A percentile compares a stretch with the other conserved stretches of the same genome.
These are phyloP conservation scores for Siniperca chuatsi DNA, from an alignment of 2,113 vertebrate genomes.

Conservation along the genomic window DNA sequence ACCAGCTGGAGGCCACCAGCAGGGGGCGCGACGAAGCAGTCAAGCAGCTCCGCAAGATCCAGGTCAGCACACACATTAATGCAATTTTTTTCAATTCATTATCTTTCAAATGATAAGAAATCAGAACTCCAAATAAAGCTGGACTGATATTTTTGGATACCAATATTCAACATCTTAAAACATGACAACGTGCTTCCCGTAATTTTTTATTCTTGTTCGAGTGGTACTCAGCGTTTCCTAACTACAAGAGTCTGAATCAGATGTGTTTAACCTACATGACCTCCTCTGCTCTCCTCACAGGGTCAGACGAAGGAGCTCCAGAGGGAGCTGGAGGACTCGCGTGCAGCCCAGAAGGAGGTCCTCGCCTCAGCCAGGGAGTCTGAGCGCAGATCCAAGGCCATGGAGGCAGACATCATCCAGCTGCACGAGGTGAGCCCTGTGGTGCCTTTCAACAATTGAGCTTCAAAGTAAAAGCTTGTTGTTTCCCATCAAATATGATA, in stretches of 20 bases:
- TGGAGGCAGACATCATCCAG: conserved; percentile 91
- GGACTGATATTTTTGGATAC: no score
- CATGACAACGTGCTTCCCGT: neutral
- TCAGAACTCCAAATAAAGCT: no score
- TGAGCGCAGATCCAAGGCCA: conserved; percentile 91
- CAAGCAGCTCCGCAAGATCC: conserved; percentile 93
- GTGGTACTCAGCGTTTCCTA: neutral
- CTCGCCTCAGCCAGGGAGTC: conserved; percentile 90
- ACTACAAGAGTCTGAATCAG: neutral
- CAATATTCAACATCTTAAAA: no score
- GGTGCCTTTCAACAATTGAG: no score
- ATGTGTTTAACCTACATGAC: neutral
- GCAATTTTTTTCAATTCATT: no score
- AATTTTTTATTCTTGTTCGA: neutral
- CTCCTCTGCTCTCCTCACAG: conserved; percentile 68
- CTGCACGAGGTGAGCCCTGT: conserved; percentile 89
- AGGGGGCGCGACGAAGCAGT: conserved; percentile 92
- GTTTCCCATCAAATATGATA: neutral
- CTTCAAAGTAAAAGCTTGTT: neutral
- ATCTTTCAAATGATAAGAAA: neutral
- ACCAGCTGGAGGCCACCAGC: conserved; percentile 89
- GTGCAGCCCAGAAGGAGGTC: conserved; percentile 90
- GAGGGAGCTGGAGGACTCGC: conserved; percentile 93
- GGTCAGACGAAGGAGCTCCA: conserved; percentile 95
- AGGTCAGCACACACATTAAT: conserved; percentile 79